These are phyloP conservation scores for Microctenopoma lineatum DNA, from an alignment of 2,797 vertebrate species.

Conservation along the genomic window DNA sequence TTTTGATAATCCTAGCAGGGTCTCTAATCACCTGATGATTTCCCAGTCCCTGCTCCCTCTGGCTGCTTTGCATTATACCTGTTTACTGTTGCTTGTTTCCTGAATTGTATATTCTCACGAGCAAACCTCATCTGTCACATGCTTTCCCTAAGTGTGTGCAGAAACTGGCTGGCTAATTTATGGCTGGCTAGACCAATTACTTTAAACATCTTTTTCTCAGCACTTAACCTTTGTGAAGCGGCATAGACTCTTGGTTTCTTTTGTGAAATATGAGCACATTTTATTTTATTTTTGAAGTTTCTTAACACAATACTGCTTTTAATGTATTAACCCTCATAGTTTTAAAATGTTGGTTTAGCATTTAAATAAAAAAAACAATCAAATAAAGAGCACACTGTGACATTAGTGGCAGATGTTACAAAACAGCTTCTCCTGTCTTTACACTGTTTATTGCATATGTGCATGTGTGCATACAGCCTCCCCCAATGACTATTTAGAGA, in stretches of 20 bases:
- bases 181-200: too few relatives aligned
- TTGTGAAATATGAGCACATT: too few relatives aligned
- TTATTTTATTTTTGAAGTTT: not conserved
- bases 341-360: slow-evolving; percentile 9
- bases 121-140: too few relatives aligned
- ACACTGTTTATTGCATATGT: slow-evolving; percentile 15
- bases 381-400: slow-evolving; percentile 27
- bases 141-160: too few relatives aligned
- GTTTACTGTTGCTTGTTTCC: not conserved
- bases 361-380: slow-evolving; percentile 15
- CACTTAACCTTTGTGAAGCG: too few relatives aligned
- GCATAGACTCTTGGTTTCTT: too few relatives aligned
- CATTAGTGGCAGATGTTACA: slow-evolving; percentile 35
- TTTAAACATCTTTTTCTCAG: too few relatives aligned
- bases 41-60: not conserved
- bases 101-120: not conserved
- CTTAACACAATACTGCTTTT: slow-evolving; percentile 16
- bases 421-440: slow-evolving; percentile 45
- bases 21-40: not conserved
- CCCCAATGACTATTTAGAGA: not conserved
- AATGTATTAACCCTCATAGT: slow-evolving; percentile 60
- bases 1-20: too few relatives aligned
- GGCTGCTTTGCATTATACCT: not conserved
- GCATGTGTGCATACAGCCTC: slow-evolving; percentile 9
- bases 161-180: too few relatives aligned